Evolutionary conservation across 1,140 invertebrate species (phyloP).

Genomic region (Cyclina sinensis): DNA sequence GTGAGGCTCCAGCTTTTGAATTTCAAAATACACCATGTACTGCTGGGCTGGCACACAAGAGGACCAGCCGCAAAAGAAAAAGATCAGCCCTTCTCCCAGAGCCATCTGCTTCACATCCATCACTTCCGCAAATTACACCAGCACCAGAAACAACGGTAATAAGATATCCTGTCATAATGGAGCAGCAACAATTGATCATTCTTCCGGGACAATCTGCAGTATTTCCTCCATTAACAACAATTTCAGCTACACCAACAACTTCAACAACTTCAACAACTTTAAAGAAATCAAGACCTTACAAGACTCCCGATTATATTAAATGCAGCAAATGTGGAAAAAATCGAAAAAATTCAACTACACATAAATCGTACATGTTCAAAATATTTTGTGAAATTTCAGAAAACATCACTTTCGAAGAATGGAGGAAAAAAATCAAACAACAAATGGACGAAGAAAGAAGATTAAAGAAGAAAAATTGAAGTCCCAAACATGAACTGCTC

Average conservation of each 20-base stretch:
- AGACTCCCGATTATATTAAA: slow-evolving; percentile 26
- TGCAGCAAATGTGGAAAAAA: slow-evolving; percentile 48
- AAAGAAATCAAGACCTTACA: slow-evolving; percentile 30
- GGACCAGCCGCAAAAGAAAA: slow-evolving; percentile 22
- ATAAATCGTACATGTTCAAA: slow-evolving; percentile 29
- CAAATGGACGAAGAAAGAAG: slow-evolving; percentile 35
- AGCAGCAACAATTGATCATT: slow-evolving; percentile 18
- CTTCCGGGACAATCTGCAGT: background rate
- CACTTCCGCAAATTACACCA: background rate
- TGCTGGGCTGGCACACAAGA: slow-evolving; percentile 53
- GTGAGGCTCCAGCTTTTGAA: slow-evolving; percentile 7
- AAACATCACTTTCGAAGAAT: slow-evolving; percentile 27
- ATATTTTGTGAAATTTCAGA: slow-evolving; percentile 23
- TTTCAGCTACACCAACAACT: background rate
- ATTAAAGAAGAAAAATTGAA: slow-evolving; percentile 1
- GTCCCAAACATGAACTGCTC: background rate
- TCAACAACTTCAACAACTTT: background rate
- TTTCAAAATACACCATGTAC: slow-evolving; percentile 16
- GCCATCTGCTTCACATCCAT: background rate
- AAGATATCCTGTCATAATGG: slow-evolving; percentile 33
- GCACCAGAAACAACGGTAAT: background rate
- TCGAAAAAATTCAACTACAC: slow-evolving; percentile 9
- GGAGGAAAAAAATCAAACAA: slow-evolving; percentile 11
- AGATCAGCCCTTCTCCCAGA: background rate
- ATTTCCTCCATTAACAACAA: background rate